Evolutionary conservation across 2,888 invertebrate species (phyloP), one percentile per base, ranked within the genome.

Genomic region (Caenorhabditis sp.): DNA sequence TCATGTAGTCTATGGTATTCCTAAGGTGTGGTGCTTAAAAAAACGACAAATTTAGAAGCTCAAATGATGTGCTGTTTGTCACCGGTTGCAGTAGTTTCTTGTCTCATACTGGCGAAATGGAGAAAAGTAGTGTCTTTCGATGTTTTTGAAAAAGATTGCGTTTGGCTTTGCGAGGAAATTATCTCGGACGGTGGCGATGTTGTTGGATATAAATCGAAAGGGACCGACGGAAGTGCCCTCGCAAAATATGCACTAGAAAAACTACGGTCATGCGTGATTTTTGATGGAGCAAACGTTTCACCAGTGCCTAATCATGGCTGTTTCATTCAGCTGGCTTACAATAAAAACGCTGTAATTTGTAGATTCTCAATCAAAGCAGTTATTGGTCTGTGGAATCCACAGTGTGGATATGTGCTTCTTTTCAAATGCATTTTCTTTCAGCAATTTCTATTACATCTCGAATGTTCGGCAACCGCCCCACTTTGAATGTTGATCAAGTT

Each of bases 1-100:
- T 41, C 83, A 87, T 61, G 70, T 84, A 22, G 77, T 86, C 11
- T 83, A 82, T 65, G 83, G 85, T 86, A n/a, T n/a, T n/a, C n/a
- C n/a, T n/a, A 43, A 24, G 43, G 58, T 48, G 22, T 32, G 5
- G 2, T 32, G 1, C 3, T 24, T 11, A 15, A 46, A 13, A 41
- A 48, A 7, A n/a, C 17, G 13, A 6, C 26, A 11, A 24, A 61
- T 74, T 73, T 37, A 86, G 87, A 82, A 61, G 86, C 86, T 5
- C 81, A 85, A 46, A 65, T 80, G 37, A 77, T 82, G 61, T 76
- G 83, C 41, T 85, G 87, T 1, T 82, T 87, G 17, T 80, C 80
- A 6, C 56, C 80, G 8, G 73, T 80, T 0, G 71, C 85, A 9
- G 62, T 87, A 8, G 56, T 83, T 2, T 79, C 85, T 1, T 56